Percentiles rank a stretch among this genome's conserved stretches.
Conservation (phyloP, 1,140 invertebrate genomes). For the Dendroctonus ponderosae region DNA sequence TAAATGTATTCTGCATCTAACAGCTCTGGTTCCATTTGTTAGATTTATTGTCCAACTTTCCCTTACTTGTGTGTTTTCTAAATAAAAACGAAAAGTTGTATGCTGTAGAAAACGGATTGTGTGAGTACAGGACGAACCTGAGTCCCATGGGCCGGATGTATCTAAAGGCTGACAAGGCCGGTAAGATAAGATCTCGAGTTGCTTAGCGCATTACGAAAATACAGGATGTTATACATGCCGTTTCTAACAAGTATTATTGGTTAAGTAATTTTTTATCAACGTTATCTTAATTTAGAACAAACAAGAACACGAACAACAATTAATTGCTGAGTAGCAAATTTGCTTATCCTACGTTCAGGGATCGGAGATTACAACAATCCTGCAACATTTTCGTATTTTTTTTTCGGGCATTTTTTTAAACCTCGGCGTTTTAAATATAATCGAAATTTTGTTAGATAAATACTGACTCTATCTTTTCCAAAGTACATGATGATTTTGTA, state of each 20-base stretch:
- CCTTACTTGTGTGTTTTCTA: constrained; percentile 5
- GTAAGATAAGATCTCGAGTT: constrained; percentile 57
- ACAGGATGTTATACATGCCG: constrained; percentile 7
- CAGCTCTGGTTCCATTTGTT: neutral
- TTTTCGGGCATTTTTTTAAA: too few species aligned
- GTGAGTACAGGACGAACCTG: constrained; percentile 63
- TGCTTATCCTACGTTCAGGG: too few species aligned
- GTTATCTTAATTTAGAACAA: neutral
- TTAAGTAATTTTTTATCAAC: constrained; percentile 5
- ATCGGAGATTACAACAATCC: too few species aligned
- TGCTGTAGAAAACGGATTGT: constrained; percentile 58
- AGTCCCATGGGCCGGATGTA: constrained; percentile 75
- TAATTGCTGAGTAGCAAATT: too few species aligned
- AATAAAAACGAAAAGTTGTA: constrained; percentile 30
- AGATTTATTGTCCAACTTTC: constrained; percentile 7
- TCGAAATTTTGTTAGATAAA: too few species aligned
- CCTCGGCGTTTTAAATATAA: too few species aligned
- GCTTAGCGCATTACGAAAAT: constrained; percentile 19
- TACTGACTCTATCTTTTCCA: too few species aligned
- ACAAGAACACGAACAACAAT: too few species aligned
- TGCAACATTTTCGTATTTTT: too few species aligned
- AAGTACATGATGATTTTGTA: too few species aligned
- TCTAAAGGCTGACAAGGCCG: constrained; percentile 76
- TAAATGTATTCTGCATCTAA: constrained; percentile 20
- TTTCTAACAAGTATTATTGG: neutral